Conservation (phyloP, 2,113 vertebrate species). For the Sphaerodactylus townsendi region DNA sequence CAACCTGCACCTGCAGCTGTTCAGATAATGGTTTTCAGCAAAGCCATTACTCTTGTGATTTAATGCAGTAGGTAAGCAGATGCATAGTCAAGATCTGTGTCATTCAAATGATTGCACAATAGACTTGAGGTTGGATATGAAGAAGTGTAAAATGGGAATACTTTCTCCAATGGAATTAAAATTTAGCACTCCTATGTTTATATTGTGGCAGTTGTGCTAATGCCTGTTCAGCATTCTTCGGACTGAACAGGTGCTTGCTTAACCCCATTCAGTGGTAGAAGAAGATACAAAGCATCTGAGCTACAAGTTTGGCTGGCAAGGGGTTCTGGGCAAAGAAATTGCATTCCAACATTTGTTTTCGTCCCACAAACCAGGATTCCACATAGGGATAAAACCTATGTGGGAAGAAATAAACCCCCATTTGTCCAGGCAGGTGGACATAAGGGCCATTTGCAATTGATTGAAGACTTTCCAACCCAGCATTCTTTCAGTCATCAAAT, state of each 20-base stretch:
- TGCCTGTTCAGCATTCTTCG: neutral
- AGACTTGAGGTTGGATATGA: neutral
- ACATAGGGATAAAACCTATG: too few species aligned
- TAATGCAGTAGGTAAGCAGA: slow-evolving; percentile 19
- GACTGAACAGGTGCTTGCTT: neutral
- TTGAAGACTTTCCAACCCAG: too few species aligned
- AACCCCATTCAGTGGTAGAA: neutral
- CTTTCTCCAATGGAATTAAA: neutral
- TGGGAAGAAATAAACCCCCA: too few species aligned
- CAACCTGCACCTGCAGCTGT: slow-evolving; percentile 13
- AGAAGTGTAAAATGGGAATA: neutral
- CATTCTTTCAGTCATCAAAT: too few species aligned
- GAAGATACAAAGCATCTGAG: neutral
- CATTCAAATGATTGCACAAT: slow-evolving; percentile 8
- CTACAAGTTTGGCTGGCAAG: neutral
- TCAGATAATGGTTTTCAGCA: slow-evolving; percentile 25
- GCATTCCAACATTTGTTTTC: too few species aligned
- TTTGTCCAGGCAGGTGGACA: too few species aligned
- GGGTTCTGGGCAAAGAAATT: neutral
- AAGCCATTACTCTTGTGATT: slow-evolving; percentile 16
- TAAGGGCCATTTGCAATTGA: too few species aligned
- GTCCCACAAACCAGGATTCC: too few species aligned
- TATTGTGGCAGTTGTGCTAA: neutral
- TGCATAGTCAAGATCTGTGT: slow-evolving; percentile 17
- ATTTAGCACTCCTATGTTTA: neutral